Base-by-base conservation (phyloP, 2,797 vertebrate species). In the Myotis myotis region DNA sequence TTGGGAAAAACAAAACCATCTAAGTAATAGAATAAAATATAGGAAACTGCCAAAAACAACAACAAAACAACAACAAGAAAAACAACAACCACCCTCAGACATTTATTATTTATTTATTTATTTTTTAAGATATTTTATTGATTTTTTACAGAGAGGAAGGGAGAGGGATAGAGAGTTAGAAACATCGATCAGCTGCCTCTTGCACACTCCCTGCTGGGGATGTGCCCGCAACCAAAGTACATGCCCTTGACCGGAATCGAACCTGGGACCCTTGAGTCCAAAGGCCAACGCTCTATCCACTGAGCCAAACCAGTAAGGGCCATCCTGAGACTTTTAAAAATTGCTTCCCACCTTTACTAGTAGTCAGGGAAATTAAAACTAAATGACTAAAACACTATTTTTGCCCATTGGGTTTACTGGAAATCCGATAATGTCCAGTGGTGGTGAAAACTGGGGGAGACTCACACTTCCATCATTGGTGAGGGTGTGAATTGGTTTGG, bases 11-110 rank as follows among this genome's bases (percentile, higher is more conserved):
- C 20, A 76, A 83, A 78, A 3, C 33, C 72, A 64, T 60, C 20
- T 44, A 89, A 75, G 20, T 20, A 79, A 53, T 53, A 79, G n/a
- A 93, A 82, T 82, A 57, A 89, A 91, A 80, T 64, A 80, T 20
- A 84, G n/a, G 30, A 30, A 68, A 79, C 6, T 30, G 22, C 23
- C 19, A 64, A 76, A 53, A 64, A 5, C 38, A 92, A 80, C n/a
- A 75, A 70, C 5, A 70, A 94, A 83, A 80, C 28, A 49, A 75
- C 44, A 20, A 30, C 28, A 33, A 76, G 51, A 51, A 36, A 36
- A 38, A 38, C 10, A 36, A 23, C 36, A 70, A 38, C 8, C 66
- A 62, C 28, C 60, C 28, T 8, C 25, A 51, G 3, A 38, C 6
- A 74, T 51, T 95, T 83, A 75, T 44, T 44, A 44, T 11, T 44